Percentiles rank a stretch among this genome's conserved stretches.
phyloP scores from a whole-genome alignment of 1,140 invertebrate genomes.

The Drosophila sturtevanti region DNA sequence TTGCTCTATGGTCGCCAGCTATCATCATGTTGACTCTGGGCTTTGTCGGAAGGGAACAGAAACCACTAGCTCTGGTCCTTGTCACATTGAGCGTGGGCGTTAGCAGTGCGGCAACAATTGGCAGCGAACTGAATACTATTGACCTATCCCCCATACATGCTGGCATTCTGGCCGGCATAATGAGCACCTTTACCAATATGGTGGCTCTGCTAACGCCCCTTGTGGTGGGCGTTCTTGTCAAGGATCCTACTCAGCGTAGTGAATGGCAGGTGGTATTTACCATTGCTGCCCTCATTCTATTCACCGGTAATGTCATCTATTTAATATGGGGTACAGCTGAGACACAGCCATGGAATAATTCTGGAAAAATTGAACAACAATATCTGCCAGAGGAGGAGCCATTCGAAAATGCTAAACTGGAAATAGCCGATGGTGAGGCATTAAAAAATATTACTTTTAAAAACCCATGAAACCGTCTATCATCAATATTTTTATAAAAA shows the following conservation, averaged over 20 bases:
- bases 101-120: constrained; percentile 90
- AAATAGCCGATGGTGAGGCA: constrained; percentile 20
- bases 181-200: constrained; percentile 89
- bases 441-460: background rate
- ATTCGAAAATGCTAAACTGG: constrained; percentile 47
- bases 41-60: constrained; percentile 84
- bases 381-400: constrained; percentile 33
- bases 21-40: constrained; percentile 86
- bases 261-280: constrained; percentile 91
- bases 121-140: constrained; percentile 87
- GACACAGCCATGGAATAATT: constrained; percentile 86
- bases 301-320: constrained; percentile 88
- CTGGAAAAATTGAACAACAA: constrained; percentile 9
- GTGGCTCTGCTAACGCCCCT: constrained; percentile 88
- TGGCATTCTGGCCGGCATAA: constrained; percentile 87
- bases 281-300: constrained; percentile 87
- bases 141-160: constrained; percentile 91
- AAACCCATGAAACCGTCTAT: background rate
- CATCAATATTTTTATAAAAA: too few species aligned
- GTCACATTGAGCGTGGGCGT: constrained; percentile 89
- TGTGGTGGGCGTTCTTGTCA: constrained; percentile 85
- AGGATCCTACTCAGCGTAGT: constrained; percentile 84
- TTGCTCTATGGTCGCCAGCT: constrained; percentile 86
- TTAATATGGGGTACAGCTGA: constrained; percentile 86
- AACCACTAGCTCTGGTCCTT: constrained; percentile 85